phyloP scores from a whole-genome alignment of 2,113 vertebrate species.

The Scatophagus argus region DNA sequence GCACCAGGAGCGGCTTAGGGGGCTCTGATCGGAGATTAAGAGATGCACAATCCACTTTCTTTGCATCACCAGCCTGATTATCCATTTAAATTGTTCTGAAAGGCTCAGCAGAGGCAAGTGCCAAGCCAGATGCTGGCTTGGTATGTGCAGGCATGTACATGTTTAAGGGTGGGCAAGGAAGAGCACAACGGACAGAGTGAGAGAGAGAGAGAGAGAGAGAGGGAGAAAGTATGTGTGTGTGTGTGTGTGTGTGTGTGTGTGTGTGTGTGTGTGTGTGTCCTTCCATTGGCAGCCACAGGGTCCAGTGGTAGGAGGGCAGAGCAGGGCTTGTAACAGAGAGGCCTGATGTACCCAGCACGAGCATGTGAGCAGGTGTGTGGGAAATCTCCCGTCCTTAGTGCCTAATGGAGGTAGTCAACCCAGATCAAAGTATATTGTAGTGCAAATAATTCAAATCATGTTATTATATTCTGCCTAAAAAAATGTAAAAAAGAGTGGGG shows the following conservation, averaged over 20 bases:
- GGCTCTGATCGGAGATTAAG: conserved; percentile 80
- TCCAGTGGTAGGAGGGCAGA: conserved; percentile 52
- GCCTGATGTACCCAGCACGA: conserved; percentile 38
- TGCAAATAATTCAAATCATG: not conserved
- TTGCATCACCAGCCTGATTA: conserved; percentile 79
- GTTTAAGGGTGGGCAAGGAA: conserved; percentile 37
- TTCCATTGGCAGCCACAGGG: conserved; percentile 40
- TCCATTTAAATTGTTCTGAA: conserved; percentile 83
- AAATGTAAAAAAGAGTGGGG: not conserved
- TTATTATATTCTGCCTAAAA: not conserved
- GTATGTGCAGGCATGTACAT: conserved; percentile 64
- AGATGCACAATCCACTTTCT: conserved; percentile 83
- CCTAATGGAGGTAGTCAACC: conserved; percentile 6
- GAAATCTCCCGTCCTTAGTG: conserved; percentile 28
- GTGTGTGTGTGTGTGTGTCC: conserved; percentile 30
- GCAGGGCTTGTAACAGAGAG: conserved; percentile 60
- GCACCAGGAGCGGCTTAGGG: conserved; percentile 77
- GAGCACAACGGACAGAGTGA: conserved; percentile 22
- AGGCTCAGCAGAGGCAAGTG: conserved; percentile 71
- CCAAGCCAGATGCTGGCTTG: conserved; percentile 70
- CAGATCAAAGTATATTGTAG: not conserved
- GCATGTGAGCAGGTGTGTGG: conserved; percentile 39
- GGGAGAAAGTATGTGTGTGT: conserved; percentile 28
- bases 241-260: conserved; percentile 33
- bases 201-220: conserved; percentile 3